Percentiles rank a stretch among this genome's conserved stretches.
phyloP scores from a whole-genome alignment of 2,797 vertebrate genomes.

The Trachurus trachurus region DNA sequence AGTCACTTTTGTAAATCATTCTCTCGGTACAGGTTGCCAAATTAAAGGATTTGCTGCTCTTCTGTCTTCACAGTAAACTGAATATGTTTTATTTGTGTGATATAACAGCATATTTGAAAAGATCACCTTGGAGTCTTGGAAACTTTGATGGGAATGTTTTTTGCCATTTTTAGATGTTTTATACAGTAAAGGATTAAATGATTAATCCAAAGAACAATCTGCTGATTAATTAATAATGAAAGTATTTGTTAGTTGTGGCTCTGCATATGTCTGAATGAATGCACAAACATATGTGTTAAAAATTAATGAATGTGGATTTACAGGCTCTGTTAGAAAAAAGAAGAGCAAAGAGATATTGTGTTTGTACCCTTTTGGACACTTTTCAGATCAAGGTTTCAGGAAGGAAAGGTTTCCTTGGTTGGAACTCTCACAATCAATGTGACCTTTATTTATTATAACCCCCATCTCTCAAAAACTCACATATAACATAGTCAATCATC shows the following conservation, averaged over 20 bases:
- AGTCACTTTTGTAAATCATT: constrained; percentile 1
- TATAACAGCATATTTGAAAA: background rate
- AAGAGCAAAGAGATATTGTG: constrained; percentile 35
- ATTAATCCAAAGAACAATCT: constrained; percentile 17
- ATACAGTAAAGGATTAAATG: background rate
- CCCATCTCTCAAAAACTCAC: constrained; percentile 86
- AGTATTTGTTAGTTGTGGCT: background rate
- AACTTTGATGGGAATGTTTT: constrained; percentile 1
- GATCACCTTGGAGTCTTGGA: background rate
- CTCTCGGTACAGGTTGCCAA: background rate
- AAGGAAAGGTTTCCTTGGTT: constrained; percentile 78
- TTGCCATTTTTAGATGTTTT: background rate
- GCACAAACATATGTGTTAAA: constrained; percentile 6
- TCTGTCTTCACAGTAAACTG: background rate
- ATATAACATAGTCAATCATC: constrained; percentile 88
- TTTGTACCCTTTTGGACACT: constrained; percentile 66
- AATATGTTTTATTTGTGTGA: background rate
- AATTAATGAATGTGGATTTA: constrained; percentile 32
- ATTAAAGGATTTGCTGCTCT: background rate
- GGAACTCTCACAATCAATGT: constrained; percentile 85
- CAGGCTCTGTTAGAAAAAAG: constrained; percentile 25
- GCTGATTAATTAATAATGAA: constrained; percentile 1
- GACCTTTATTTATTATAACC: constrained; percentile 88
- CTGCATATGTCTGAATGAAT: constrained; percentile 10
- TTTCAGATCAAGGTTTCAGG: constrained; percentile 74